Evolutionary conservation across 2,797 vertebrate species (phyloP), one percentile per base, ranked within the genome.

Genomic region (Rhabdophis nuchalis): DNA sequence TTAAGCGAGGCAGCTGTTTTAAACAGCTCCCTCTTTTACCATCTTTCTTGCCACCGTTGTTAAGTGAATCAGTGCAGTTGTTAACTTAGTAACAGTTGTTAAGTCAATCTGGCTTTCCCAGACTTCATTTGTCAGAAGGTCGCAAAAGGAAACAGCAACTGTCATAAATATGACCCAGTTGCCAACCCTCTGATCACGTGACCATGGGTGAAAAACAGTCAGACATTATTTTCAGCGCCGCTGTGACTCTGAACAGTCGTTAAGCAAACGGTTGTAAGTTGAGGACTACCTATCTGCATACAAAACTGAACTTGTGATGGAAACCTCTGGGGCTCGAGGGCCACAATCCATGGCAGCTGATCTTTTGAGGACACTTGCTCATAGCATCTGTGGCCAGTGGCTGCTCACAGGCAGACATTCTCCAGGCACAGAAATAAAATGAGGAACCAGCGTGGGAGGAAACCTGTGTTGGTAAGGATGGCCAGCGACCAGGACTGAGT

Each of bases 1-100:
- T 29, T 68, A 68, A 64, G 13, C 5, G 13, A 68, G 61, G 14
- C 61, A 32, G 29, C 60, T 29, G 27, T 64, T 5, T 64, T 5
- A n/a, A n/a, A n/a, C n/a, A n/a, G n/a, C n/a, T n/a, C 4, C 27
- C 27, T 11, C 0, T 53, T 29, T n/a, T 29, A 5, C 1, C 11
- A 13, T 4, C 27, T 64, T 64, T 64, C 27, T 64, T 64, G 29
- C 57, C 57, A 64, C 1, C 1, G 27, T n/a, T 64, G 60, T 29
- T 64, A 64, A 64, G 27, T 29, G 27, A 64, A 64, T 64, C 60
- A 0, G 10, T 27, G 27, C 60, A 12, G 11, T 13, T 25, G 23
- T 58, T 58, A 58, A 23, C 0, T 56, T 10, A 25, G 8, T 25
- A 29, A 13, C 60, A 29, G 60, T 9, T 2, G 57, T 61, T 61